phyloP scores from a whole-genome alignment of 1,140 invertebrate species.

The Drosophila pallidifrons region DNA sequence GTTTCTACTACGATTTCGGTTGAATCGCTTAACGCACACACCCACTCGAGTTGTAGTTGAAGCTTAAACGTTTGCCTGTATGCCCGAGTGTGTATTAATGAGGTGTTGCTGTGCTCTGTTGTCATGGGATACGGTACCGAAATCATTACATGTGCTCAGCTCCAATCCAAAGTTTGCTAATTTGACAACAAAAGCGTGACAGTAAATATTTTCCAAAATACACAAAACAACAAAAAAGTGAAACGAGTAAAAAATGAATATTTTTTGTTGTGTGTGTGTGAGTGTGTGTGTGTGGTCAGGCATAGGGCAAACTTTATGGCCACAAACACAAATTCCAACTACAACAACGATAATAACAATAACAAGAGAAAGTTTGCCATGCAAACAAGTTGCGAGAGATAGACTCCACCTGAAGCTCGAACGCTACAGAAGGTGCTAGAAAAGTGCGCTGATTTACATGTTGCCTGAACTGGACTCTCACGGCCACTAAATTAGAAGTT shows the following conservation, averaged over 20 bases:
- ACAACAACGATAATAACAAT: constrained; percentile 59
- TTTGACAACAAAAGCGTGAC: constrained; percentile 66
- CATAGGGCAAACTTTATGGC: constrained; percentile 71
- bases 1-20: constrained; percentile 27
- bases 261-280: constrained; percentile 43
- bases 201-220: constrained; percentile 68
- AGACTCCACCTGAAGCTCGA: constrained; percentile 12
- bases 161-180: constrained; percentile 57
- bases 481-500: constrained; percentile 82
- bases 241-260: constrained; percentile 44
- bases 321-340: constrained; percentile 80
- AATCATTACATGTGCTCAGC: constrained; percentile 53
- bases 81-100: constrained; percentile 35
- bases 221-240: neutral
- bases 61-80: neutral
- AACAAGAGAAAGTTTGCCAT: constrained; percentile 69
- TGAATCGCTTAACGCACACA: constrained; percentile 16
- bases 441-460: constrained; percentile 80
- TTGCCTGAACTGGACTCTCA: constrained; percentile 69
- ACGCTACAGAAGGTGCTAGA: constrained; percentile 60
- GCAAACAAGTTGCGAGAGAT: constrained; percentile 63
- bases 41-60: neutral
- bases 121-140: constrained; percentile 42
- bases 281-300: constrained; percentile 49
- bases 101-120: constrained; percentile 27